Base-by-base conservation (phyloP, 2,113 vertebrate species). In the Eleginops maclovinus region DNA sequence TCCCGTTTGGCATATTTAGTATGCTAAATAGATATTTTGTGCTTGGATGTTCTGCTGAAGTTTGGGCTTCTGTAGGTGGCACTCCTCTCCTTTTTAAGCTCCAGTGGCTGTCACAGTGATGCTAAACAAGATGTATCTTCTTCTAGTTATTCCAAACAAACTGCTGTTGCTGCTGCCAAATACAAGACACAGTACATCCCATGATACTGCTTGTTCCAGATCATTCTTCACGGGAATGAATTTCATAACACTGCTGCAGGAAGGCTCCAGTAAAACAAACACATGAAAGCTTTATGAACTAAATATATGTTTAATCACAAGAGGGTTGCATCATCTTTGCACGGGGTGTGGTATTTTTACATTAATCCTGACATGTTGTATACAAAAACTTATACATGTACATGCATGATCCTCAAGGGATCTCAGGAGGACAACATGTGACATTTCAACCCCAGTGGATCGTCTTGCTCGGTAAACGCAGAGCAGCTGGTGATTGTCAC, bases 401-500 rank as follows among this genome's bases (percentile, higher is more conserved):
- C 55, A 65, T 21, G 49, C 12, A 41, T 7, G 28, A 60, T 54
- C n/a, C 46, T 73, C 3, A 51, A 31, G 63, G 68, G 51, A 69
- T 70, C 58, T 76, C 8, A 41, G 54, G 58, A 73, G 49, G n/a
- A 13, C 31, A 72, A 13, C 87, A 81, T 78, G 83, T 88, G 91
- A 83, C 83, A 53, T 53, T 73, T 70, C 54, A 75, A 47, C 66
- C 66, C 44, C 79, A 36, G 75, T n/a, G 21, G 79, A 71, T 81
- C 6, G 41, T 59, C 79, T 75, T 64, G 75, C 67, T 69, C 85
- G 55, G 58, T 60, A 77, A 89, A 90, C 66, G 75, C 78, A 79
- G 76, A 91, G 77, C 85, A 89, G 82, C 85, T 89, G 87, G 58
- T 12, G 72, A 62, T 79, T 80, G 50, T 76, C 75, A 60, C 71